Percentiles rank a stretch among this genome's conserved stretches.
These are phyloP conservation scores for Bovichtus variegatus DNA, from an alignment of 2,797 vertebrate species.

Conservation along the genomic window DNA sequence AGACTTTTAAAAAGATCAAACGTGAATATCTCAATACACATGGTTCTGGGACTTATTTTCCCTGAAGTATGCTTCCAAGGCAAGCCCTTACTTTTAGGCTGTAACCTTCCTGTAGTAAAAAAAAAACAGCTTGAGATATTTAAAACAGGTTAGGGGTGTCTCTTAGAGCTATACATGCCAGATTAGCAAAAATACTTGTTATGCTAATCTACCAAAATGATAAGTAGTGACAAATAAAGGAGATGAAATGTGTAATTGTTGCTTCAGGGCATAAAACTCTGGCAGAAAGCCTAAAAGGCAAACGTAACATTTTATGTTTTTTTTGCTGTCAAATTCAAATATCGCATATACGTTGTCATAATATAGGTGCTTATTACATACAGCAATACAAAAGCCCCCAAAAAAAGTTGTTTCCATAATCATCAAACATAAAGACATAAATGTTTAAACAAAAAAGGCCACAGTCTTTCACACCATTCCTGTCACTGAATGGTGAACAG, in stretches of 20 bases:
- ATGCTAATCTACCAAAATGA: constrained; percentile 16
- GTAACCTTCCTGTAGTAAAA: constrained; percentile 19
- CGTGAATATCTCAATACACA: not conserved
- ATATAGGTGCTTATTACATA: not conserved
- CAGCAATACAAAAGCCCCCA: not conserved
- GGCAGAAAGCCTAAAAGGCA: not conserved
- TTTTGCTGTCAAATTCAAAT: not conserved
- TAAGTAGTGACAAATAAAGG: constrained; percentile 1
- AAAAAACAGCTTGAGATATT: constrained; percentile 14
- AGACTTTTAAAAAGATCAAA: not conserved
- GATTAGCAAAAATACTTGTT: constrained; percentile 19
- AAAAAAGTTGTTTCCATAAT: not conserved
- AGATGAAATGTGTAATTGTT: not conserved
- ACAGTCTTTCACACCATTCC: not conserved
- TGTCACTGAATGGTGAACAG: not conserved
- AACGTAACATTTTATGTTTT: not conserved
- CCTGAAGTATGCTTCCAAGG: not conserved
- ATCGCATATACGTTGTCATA: not conserved
- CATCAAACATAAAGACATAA: not conserved
- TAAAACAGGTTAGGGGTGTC: constrained; percentile 1
- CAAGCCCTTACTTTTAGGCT: not conserved
- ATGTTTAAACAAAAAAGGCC: not conserved
- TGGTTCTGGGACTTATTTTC: not conserved
- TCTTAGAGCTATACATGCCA: not conserved
- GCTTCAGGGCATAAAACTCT: constrained; percentile 2